Percentiles rank a stretch among this genome's conserved stretches.
Conservation (phyloP, 2,888 invertebrate species). For the Leptura quadrifasciata region DNA sequence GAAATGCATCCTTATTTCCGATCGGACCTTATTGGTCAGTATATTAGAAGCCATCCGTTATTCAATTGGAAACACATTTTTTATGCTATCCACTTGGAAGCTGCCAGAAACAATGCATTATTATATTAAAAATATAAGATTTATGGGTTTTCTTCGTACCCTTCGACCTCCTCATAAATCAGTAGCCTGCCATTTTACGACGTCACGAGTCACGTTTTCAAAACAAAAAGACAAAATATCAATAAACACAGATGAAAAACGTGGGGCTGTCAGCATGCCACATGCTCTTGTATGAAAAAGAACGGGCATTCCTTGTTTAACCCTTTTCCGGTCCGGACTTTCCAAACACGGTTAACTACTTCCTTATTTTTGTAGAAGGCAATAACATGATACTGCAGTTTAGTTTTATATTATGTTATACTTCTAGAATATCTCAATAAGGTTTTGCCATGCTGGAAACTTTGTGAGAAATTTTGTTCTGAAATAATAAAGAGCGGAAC, state of each 20-base stretch:
- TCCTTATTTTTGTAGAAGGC: slow-evolving; percentile 1
- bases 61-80: neutral
- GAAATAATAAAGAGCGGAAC: neutral
- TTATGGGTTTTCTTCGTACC: slow-evolving; percentile 27
- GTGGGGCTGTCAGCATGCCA: slow-evolving; percentile 8
- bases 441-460: neutral
- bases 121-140: slow-evolving; percentile 33
- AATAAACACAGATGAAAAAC: slow-evolving; percentile 24
- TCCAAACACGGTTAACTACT: slow-evolving; percentile 17
- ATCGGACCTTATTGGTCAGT: too few species aligned
- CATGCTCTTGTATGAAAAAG: neutral
- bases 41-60: too few species aligned
- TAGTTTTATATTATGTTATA: slow-evolving; percentile 15
- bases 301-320: neutral
- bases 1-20: too few species aligned
- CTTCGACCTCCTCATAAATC: slow-evolving; percentile 33
- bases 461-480: neutral
- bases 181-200: slow-evolving; percentile 31
- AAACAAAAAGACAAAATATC: slow-evolving; percentile 33
- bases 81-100: neutral
- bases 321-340: slow-evolving; percentile 4
- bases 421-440: neutral
- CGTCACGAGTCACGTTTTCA: slow-evolving; percentile 12
- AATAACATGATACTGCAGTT: slow-evolving; percentile 26
- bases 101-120: neutral